Evolutionary conservation across 2,113 vertebrate genomes (phyloP).

Genomic region (Stigmatopora argus): DNA sequence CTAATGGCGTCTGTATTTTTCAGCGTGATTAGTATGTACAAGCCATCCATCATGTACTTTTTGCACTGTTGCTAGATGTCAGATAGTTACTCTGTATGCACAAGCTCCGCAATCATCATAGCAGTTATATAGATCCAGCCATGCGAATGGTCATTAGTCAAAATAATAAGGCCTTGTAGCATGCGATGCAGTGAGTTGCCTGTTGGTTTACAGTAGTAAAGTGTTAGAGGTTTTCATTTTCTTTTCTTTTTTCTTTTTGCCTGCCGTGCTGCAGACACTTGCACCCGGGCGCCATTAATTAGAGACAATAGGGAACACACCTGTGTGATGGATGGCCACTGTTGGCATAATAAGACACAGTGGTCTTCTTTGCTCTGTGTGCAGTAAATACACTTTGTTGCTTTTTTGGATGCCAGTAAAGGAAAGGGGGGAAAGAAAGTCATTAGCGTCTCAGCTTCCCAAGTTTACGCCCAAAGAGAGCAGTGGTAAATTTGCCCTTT

Average conservation of each 20-base stretch:
- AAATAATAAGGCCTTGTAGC: constrained; percentile 46
- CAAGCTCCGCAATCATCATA: constrained; percentile 28
- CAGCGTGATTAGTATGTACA: constrained; percentile 2
- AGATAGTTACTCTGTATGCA: constrained; percentile 2
- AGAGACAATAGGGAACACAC: constrained; percentile 58
- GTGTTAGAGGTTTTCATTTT: constrained; percentile 23
- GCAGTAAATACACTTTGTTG: neutral
- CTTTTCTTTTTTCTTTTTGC: constrained; percentile 23
- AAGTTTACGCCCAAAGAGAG: constrained; percentile 16
- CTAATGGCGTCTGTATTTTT: constrained; percentile 10
- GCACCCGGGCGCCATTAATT: constrained; percentile 54
- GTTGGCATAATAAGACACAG: constrained; percentile 54
- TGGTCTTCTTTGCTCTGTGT: constrained; percentile 8
- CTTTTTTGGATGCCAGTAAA: neutral
- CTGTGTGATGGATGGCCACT: constrained; percentile 56
- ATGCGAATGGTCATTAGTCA: constrained; percentile 64
- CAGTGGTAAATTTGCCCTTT: constrained; percentile 31
- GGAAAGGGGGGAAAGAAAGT: constrained; percentile 9
- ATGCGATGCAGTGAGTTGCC: constrained; percentile 12
- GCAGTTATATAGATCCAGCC: constrained; percentile 31
- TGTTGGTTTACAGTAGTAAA: neutral
- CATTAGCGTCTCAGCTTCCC: constrained; percentile 14
- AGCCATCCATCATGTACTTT: constrained; percentile 38
- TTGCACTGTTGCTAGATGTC: constrained; percentile 6
- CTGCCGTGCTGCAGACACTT: constrained; percentile 19